phyloP scores from a whole-genome alignment of 2,888 invertebrate species.

The Macrophya alboannulata region DNA sequence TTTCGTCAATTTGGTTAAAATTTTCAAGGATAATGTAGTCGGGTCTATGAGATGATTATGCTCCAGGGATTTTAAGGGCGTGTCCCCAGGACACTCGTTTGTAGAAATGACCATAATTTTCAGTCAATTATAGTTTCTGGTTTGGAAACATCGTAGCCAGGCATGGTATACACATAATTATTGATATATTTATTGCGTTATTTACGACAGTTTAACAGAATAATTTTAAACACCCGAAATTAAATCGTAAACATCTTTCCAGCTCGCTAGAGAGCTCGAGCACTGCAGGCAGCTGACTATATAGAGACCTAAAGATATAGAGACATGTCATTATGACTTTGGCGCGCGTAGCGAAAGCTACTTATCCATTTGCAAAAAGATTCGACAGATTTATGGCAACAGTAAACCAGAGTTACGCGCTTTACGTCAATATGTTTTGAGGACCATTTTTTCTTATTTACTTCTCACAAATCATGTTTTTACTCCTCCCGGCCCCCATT shows the following conservation, averaged over 20 bases:
- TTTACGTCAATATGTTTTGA: slow-evolving; percentile 49
- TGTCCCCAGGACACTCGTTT: slow-evolving; percentile 36
- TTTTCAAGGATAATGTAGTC: slow-evolving; percentile 43
- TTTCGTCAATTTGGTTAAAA: slow-evolving; percentile 45
- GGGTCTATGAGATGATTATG: not conserved
- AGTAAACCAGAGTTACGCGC: slow-evolving; percentile 51
- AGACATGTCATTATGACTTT: slow-evolving; percentile 23
- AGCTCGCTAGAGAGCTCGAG: not conserved
- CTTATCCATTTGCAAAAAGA: slow-evolving; percentile 51
- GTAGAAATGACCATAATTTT: slow-evolving; percentile 30
- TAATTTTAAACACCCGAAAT: not conserved
- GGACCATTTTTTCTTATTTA: slow-evolving; percentile 53
- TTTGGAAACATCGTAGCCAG: not conserved
- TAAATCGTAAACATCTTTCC: slow-evolving; percentile 29
- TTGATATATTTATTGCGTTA: slow-evolving; percentile 45
- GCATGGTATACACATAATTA: slow-evolving; percentile 1
- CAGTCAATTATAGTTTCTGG: slow-evolving; percentile 8
- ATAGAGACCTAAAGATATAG: not conserved
- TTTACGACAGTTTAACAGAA: slow-evolving; percentile 12
- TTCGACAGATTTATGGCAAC: slow-evolving; percentile 42
- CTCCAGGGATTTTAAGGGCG: slow-evolving; percentile 20
- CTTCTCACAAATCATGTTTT: slow-evolving; percentile 48
- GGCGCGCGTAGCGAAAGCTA: slow-evolving; percentile 20
- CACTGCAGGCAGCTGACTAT: not conserved
- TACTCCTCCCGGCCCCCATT: not conserved